Conservation (phyloP, 2,888 invertebrate species). For the Hypomecis atomaria region DNA sequence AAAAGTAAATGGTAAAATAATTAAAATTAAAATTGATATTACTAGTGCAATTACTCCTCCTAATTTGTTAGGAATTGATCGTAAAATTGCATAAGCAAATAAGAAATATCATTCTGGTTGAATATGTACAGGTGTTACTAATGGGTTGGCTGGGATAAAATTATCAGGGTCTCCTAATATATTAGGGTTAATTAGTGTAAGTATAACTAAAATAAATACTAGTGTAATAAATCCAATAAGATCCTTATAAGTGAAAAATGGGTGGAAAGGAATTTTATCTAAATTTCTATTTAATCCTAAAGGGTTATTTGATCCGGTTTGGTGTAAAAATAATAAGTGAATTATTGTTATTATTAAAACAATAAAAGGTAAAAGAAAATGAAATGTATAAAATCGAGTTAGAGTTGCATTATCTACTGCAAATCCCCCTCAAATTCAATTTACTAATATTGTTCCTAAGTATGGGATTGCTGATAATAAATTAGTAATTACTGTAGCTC, state of each 20-base stretch:
- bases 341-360: conserved; percentile 85
- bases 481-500: conserved; percentile 92
- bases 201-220: conserved; percentile 77
- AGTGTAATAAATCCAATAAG: conserved; percentile 85
- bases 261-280: conserved; percentile 89
- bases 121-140: conserved; percentile 90
- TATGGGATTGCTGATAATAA: conserved; percentile 89
- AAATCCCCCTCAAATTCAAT: conserved; percentile 91
- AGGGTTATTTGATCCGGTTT: conserved; percentile 87
- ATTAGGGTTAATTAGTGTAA: conserved; percentile 84
- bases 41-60: conserved; percentile 89
- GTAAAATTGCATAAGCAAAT: conserved; percentile 92
- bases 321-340: conserved; percentile 87
- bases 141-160: conserved; percentile 88
- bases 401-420: conserved; percentile 89
- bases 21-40: conserved; percentile 87
- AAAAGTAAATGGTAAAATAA: conserved; percentile 84
- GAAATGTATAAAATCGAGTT: conserved; percentile 90
- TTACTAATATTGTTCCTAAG: conserved; percentile 85
- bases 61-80: conserved; percentile 92
- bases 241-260: conserved; percentile 87
- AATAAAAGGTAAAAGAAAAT: conserved; percentile 90
- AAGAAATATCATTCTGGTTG: conserved; percentile 94
- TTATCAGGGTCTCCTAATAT: conserved; percentile 89
- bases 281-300: conserved; percentile 86